Evolutionary conservation across 2,797 vertebrate genomes (phyloP).

Genomic region (Phoeniculus purpureus): DNA sequence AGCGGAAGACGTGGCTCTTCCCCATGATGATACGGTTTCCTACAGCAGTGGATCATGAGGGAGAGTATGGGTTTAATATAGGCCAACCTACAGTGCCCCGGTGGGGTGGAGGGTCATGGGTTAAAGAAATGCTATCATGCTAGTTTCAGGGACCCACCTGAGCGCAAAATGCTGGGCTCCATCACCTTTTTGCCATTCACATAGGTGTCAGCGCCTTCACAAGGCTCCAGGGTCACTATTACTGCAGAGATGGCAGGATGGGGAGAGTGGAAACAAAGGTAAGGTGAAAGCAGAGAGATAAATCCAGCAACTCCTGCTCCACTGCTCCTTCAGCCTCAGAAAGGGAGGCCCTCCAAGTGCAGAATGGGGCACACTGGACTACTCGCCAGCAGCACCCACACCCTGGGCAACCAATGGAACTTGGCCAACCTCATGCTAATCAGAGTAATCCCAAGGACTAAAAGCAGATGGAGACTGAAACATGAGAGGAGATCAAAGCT

Average conservation of each 20-base stretch:
- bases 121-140: rapidly evolving
- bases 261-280: neutral
- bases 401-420: rapidly evolving
- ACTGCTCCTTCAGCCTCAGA: neutral
- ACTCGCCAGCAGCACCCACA: neutral
- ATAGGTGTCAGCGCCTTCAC: conserved; percentile 93
- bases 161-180: conserved; percentile 89
- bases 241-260: conserved; percentile 32
- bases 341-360: neutral
- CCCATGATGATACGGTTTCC: conserved; percentile 99
- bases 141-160: conserved; percentile 79
- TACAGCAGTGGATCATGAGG: conserved; percentile 9
- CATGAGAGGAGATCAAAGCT: neutral
- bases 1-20: conserved; percentile 97
- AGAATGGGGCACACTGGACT: rapidly evolving
- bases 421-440: neutral
- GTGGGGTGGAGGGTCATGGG: rapidly evolving
- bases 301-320: neutral
- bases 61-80: rapidly evolving
- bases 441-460: neutral
- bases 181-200: conserved; percentile 97
- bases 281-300: neutral
- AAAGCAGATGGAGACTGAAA: neutral
- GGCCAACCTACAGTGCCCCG: neutral
- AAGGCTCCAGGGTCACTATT: conserved; percentile 92